Conservation (phyloP, 2,113 vertebrate genomes). For the Corvus moneduloides region DNA sequence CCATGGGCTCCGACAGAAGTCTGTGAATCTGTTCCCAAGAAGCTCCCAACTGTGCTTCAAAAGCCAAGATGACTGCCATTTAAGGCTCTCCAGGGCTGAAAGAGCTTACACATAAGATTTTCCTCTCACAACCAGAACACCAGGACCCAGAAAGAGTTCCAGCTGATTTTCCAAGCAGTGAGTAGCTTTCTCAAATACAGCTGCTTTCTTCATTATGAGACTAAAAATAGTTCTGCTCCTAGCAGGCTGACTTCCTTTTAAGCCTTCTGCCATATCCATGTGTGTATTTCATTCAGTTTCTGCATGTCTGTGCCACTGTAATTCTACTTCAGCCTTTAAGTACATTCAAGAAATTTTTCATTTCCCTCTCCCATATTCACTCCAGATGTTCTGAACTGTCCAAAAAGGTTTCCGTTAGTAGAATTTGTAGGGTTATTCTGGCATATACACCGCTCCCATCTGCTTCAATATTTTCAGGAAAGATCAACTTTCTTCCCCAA, state of each 20-base stretch:
- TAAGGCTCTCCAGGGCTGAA: conserved; percentile 39
- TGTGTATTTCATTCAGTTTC: conserved; percentile 75
- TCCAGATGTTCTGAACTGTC: conserved; percentile 63
- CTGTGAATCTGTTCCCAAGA: conserved; percentile 23
- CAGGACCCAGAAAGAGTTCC: conserved; percentile 62
- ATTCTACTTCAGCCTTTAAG: conserved; percentile 72
- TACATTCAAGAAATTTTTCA: conserved; percentile 65
- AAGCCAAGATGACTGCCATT: conserved; percentile 35
- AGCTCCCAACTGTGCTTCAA: conserved; percentile 39
- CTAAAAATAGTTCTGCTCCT: conserved; percentile 74
- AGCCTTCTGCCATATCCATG: conserved; percentile 70
- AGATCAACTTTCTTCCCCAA: conserved; percentile 54
- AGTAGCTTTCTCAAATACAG: conserved; percentile 70
- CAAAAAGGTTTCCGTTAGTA: conserved; percentile 21
- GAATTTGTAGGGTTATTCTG: conserved; percentile 49
- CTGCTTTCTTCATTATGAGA: conserved; percentile 75
- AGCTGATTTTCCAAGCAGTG: conserved; percentile 65
- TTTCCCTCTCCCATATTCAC: conserved; percentile 41
- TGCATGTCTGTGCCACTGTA: conserved; percentile 52
- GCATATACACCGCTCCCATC: conserved; percentile 41
- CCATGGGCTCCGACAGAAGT: neutral
- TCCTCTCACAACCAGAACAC: conserved; percentile 49
- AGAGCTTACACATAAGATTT: conserved; percentile 43
- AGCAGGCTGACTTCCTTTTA: conserved; percentile 71
- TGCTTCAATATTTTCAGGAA: conserved; percentile 61